These are phyloP conservation scores for Anthopleura xanthogrammica DNA, from an alignment of 92 coral and sea anemone genomes.

Conservation along the genomic window DNA sequence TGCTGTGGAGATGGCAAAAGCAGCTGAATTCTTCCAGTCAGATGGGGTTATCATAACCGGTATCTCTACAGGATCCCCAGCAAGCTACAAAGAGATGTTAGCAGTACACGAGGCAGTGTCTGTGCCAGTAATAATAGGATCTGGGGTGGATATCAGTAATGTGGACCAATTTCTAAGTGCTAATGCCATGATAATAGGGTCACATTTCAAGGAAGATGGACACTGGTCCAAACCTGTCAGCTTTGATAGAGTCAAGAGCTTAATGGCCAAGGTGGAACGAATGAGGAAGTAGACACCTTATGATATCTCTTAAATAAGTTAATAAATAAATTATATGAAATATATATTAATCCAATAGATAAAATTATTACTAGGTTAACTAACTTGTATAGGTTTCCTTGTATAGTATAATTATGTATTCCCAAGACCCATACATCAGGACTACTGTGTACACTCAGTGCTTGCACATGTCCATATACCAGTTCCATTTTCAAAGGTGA, in stretches of 20 bases:
- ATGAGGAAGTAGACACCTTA: constrained; percentile 52
- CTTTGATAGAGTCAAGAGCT: constrained; percentile 74
- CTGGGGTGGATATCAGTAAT: constrained; percentile 83
- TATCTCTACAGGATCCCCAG: constrained; percentile 78
- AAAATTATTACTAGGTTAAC: too few species aligned
- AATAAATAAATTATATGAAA: too few species aligned
- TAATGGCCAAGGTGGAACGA: constrained; percentile 96
- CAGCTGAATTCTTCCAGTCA: constrained; percentile 90
- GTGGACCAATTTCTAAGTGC: constrained; percentile 82
- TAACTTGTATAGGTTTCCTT: too few species aligned
- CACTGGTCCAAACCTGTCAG: constrained; percentile 89
- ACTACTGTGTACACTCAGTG: too few species aligned
- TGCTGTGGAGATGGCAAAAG: constrained; percentile 80
- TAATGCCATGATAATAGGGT: constrained; percentile 83
- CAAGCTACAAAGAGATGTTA: constrained; percentile 84
- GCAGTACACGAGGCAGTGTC: constrained; percentile 73
- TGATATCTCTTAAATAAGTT: too few species aligned
- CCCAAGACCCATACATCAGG: too few species aligned
- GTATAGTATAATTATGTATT: too few species aligned
- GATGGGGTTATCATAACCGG: constrained; percentile 95
- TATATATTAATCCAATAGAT: too few species aligned
- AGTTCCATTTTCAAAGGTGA: too few species aligned
- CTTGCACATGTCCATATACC: too few species aligned
- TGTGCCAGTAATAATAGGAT: constrained; percentile 89
- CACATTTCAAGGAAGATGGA: constrained; percentile 91